A percentile compares a stretch with the other conserved stretches of the same genome.
phyloP scores from a whole-genome alignment of 2,888 invertebrate genomes.

The Aspidiotus destructor region DNA sequence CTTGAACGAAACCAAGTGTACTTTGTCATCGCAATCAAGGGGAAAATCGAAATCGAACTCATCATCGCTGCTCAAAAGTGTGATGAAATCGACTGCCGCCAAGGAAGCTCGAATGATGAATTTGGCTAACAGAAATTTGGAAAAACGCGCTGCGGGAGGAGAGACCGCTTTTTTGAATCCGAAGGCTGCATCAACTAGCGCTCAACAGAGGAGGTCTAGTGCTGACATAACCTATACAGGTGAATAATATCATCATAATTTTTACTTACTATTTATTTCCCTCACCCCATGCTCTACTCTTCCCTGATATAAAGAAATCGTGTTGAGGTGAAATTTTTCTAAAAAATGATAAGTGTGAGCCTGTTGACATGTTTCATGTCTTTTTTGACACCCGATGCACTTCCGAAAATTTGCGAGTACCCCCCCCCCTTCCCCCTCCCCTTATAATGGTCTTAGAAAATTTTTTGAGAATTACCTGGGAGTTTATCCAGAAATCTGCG shows the following conservation, averaged over 20 bases:
- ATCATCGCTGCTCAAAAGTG: conserved; percentile 36
- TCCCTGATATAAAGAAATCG: too few relatives aligned
- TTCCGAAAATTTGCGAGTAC: too few relatives aligned
- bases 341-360: neutral
- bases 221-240: conserved; percentile 19
- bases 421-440: too few relatives aligned
- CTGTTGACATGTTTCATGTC: too few relatives aligned
- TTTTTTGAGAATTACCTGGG: too few relatives aligned
- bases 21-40: conserved; percentile 31
- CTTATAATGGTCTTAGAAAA: too few relatives aligned
- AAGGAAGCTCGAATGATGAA: conserved; percentile 38
- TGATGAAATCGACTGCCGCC: conserved; percentile 40
- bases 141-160: conserved; percentile 14
- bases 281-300: neutral
- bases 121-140: conserved; percentile 21
- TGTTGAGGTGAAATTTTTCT: neutral
- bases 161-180: neutral
- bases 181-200: conserved; percentile 1
- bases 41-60: conserved; percentile 32
- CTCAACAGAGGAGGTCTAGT: conserved; percentile 24
- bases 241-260: neutral
- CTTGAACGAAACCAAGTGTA: conserved; percentile 24
- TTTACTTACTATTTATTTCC: neutral
- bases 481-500: too few relatives aligned
- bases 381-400: too few relatives aligned